A percentile compares a stretch with the other conserved stretches of the same genome.
Conservation (phyloP, 1,140 invertebrate genomes). For the Bactericera cockerelli region DNA sequence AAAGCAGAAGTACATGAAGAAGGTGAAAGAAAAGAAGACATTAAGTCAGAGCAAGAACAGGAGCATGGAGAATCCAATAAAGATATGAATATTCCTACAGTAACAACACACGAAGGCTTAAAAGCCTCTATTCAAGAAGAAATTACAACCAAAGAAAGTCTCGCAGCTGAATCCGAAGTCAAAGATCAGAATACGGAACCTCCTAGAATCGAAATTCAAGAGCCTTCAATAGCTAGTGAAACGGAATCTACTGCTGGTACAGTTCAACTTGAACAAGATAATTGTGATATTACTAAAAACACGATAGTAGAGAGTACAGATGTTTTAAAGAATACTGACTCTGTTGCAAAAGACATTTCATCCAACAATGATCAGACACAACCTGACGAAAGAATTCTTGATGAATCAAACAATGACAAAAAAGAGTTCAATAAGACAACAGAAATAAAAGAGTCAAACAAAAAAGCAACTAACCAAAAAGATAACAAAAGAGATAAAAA, state of each 20-base stretch:
- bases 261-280: too few relatives aligned
- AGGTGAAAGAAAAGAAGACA: slow-evolving; percentile 14
- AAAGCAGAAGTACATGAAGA: slow-evolving; percentile 14
- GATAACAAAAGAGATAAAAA: slow-evolving; percentile 15
- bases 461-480: slow-evolving; percentile 12
- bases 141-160: too few relatives aligned
- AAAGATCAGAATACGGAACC: slow-evolving; percentile 19
- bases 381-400: too few relatives aligned
- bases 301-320: too few relatives aligned
- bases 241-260: not conserved
- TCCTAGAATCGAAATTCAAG: slow-evolving; percentile 17
- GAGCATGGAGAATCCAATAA: not conserved
- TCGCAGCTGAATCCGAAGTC: too few relatives aligned
- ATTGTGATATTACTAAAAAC: too few relatives aligned
- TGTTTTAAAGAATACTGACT: too few relatives aligned
- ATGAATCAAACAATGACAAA: not conserved
- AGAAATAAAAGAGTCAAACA: not conserved
- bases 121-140: too few relatives aligned
- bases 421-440: not conserved
- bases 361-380: too few relatives aligned
- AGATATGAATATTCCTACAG: too few relatives aligned
- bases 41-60: slow-evolving; percentile 15
- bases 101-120: too few relatives aligned
- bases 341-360: too few relatives aligned
- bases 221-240: slow-evolving; percentile 15